These are phyloP conservation scores for Epirrhoe alternata DNA, from an alignment of 2,888 invertebrate genomes.

Conservation along the genomic window DNA sequence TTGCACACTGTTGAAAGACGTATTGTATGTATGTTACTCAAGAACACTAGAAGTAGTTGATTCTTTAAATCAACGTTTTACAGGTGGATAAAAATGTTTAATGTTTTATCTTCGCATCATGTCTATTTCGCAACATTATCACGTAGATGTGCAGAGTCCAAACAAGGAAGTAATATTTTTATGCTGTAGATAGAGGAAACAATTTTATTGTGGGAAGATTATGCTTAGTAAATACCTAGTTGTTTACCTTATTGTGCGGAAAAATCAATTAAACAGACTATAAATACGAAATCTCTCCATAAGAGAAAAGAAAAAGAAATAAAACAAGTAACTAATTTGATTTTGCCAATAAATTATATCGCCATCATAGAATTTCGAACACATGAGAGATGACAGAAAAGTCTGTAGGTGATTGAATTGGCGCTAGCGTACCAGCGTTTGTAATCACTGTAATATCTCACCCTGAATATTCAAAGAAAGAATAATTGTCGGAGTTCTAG, in stretches of 20 bases:
- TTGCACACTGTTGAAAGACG: too few relatives aligned
- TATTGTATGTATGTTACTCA: too few relatives aligned
- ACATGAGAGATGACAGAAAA: too few relatives aligned
- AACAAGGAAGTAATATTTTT: slow-evolving; percentile 29
- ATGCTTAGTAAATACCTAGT: not conserved
- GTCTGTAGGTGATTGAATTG: not conserved
- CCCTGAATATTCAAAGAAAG: not conserved
- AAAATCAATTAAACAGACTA: too few relatives aligned
- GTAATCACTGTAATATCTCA: not conserved
- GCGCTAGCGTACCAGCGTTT: not conserved
- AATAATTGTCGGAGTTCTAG: not conserved
- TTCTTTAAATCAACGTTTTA: not conserved
- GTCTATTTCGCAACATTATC: slow-evolving; percentile 29
- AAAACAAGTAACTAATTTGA: too few relatives aligned
- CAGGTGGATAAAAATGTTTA: not conserved
- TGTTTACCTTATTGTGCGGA: not conserved
- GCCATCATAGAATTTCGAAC: too few relatives aligned
- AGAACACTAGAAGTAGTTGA: too few relatives aligned
- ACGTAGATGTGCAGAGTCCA: slow-evolving; percentile 30
- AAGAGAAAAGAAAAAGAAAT: too few relatives aligned
- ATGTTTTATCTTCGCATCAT: not conserved
- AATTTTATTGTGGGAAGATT: slow-evolving; percentile 16
- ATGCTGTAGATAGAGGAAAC: slow-evolving; percentile 25
- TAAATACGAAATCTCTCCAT: too few relatives aligned
- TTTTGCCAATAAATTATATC: too few relatives aligned